A percentile compares a stretch with the other conserved stretches of the same genome.
Evolutionary conservation across 2,113 vertebrate genomes (phyloP).

Genomic region (Recurvirostra avosetta): DNA sequence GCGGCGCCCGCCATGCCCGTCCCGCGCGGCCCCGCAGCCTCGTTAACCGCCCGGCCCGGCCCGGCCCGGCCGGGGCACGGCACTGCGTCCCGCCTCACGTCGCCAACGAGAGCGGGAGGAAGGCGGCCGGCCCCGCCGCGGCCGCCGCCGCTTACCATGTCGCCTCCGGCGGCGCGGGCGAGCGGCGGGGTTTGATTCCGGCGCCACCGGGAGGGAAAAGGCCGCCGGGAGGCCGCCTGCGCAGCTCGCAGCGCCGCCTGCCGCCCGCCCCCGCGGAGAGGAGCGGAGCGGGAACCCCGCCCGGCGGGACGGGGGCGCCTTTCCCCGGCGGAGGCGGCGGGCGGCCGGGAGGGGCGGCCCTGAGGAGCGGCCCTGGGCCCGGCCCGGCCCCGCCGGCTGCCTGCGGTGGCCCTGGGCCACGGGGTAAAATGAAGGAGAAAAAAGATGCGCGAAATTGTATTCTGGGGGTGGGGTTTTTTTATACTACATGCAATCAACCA

Average conservation of each 20-base stretch:
- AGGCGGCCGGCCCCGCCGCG: no score
- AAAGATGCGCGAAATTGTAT: rapidly evolving
- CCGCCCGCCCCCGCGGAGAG: neutral
- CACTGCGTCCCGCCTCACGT: neutral
- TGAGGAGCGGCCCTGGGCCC: neutral
- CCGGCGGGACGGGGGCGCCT: neutral
- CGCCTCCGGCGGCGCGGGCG: neutral
- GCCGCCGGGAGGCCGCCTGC: neutral
- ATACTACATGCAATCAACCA: rapidly evolving
- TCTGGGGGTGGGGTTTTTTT: no score
- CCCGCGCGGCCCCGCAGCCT: neutral
- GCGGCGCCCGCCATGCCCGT: neutral
- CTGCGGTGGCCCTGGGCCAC: no score
- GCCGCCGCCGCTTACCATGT: constrained; percentile 63
- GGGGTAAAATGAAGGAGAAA: rapidly evolving
- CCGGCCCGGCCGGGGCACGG: no score
- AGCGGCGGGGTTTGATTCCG: constrained; percentile 16
- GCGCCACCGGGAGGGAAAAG: constrained; percentile 24
- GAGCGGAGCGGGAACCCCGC: no score
- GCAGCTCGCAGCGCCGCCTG: constrained; percentile 17
- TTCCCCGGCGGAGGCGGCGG: neutral
- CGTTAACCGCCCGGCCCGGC: no score
- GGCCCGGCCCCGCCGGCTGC: neutral
- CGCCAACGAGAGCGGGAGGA: no score
- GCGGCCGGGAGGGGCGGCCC: neutral